Percentiles rank a stretch among this genome's conserved stretches.
These are phyloP conservation scores for Drosophila eugracilis DNA, from an alignment of 1,140 invertebrate species.

Conservation along the genomic window DNA sequence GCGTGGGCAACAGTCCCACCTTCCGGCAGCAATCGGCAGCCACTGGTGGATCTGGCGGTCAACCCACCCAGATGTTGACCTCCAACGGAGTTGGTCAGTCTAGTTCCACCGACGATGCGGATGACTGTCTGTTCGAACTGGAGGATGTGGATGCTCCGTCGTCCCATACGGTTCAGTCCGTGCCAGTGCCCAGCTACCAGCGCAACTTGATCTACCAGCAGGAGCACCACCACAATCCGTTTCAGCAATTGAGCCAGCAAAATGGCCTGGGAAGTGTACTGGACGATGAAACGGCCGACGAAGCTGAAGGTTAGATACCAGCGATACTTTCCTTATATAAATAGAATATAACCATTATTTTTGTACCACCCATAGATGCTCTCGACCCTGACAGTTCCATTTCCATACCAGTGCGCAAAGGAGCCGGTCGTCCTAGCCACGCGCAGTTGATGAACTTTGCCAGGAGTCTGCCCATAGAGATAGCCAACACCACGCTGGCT, in stretches of 20 bases:
- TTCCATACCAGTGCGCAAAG: slow-evolving; percentile 64
- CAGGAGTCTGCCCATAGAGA: slow-evolving; percentile 79
- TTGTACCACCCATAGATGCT: slow-evolving; percentile 51
- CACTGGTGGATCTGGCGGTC: neutral
- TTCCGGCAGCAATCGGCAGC: slow-evolving; percentile 68
- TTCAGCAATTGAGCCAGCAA: slow-evolving; percentile 46
- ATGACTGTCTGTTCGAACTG: slow-evolving; percentile 80
- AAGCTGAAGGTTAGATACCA: slow-evolving; percentile 69
- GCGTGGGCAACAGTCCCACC: slow-evolving; percentile 83
- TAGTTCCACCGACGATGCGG: slow-evolving; percentile 48
- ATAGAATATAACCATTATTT: neutral
- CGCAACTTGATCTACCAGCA: slow-evolving; percentile 27
- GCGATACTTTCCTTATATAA: neutral
- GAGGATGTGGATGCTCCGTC: slow-evolving; percentile 72
- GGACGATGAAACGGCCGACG: slow-evolving; percentile 70
- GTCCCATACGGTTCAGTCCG: slow-evolving; percentile 15
- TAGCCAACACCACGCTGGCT: slow-evolving; percentile 70
- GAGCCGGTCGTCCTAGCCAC: slow-evolving; percentile 20
- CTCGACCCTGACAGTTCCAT: slow-evolving; percentile 74
- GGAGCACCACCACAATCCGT: slow-evolving; percentile 36
- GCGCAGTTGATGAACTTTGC: slow-evolving; percentile 67
- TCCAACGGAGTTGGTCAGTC: slow-evolving; percentile 14
- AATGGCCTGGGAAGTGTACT: slow-evolving; percentile 70
- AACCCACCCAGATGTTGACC: slow-evolving; percentile 19
- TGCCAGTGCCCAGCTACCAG: slow-evolving; percentile 16